Conservation (phyloP, 2,113 vertebrate genomes). For the Neogale vison region DNA sequence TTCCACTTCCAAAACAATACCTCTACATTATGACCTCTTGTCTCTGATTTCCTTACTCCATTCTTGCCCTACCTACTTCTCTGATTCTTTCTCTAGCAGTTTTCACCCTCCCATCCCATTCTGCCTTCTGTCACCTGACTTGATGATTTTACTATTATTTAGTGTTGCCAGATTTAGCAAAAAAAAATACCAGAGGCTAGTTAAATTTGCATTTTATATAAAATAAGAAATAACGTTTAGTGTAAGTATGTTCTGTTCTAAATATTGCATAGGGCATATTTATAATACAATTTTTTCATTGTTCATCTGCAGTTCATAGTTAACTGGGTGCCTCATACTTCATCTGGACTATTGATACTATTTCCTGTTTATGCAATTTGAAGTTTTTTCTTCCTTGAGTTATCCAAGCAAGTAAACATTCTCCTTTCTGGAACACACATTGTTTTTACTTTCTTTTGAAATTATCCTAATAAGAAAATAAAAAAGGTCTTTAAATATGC, state of each 20-base stretch:
- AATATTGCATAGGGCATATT: not conserved
- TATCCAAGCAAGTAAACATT: conserved; percentile 16
- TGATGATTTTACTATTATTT: not conserved
- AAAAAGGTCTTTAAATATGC: conserved; percentile 40
- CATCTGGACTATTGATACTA: not conserved
- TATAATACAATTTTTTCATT: not conserved
- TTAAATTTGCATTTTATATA: not conserved
- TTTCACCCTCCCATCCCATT: not conserved
- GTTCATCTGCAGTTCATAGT: not conserved
- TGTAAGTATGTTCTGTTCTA: not conserved
- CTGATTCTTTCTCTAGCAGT: not conserved
- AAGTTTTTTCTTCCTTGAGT: not conserved
- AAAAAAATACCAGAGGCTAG: not conserved
- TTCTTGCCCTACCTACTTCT: not conserved
- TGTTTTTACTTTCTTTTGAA: conserved; percentile 52
- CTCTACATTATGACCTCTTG: not conserved
- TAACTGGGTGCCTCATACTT: not conserved
- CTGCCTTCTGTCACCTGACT: not conserved
- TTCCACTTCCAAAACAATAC: not conserved
- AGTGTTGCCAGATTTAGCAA: not conserved
- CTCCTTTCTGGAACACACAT: not conserved
- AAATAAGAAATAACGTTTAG: not conserved
- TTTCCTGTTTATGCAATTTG: not conserved
- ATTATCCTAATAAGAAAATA: conserved; percentile 28
- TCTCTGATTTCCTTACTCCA: not conserved